Evolutionary conservation across 1,140 invertebrate species (phyloP).

Genomic region (Brachystomella parvula): DNA sequence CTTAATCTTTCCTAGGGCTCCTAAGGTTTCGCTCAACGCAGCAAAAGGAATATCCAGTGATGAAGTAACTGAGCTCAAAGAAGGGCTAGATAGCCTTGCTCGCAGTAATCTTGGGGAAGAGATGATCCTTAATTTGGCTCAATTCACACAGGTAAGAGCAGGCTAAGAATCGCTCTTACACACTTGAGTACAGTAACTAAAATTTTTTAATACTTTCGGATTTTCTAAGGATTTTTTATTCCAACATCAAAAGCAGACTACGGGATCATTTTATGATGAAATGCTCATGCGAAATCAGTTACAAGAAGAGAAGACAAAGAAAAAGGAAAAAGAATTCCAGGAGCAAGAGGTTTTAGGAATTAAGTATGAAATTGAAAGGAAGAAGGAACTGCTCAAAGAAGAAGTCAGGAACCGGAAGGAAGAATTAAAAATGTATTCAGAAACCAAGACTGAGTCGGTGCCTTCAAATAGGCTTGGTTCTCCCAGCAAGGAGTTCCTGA

Average conservation of each 20-base stretch:
- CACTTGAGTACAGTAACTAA: neutral
- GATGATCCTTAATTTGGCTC: conserved; percentile 34
- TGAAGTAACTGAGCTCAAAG: conserved; percentile 30
- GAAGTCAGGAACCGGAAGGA: conserved; percentile 48
- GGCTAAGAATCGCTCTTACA: neutral
- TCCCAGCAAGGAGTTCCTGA: neutral
- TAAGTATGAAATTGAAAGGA: conserved; percentile 59
- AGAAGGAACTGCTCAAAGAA: conserved; percentile 57
- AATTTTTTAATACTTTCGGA: neutral
- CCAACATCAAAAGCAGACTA: conserved; percentile 33
- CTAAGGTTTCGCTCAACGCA: conserved; percentile 22
- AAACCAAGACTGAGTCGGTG: neutral
- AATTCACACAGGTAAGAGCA: conserved; percentile 24
- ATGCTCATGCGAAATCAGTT: conserved; percentile 30
- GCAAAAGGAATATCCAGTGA: conserved; percentile 29
- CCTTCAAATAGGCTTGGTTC: neutral
- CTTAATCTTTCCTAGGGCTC: conserved; percentile 17
- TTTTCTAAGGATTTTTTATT: conserved; percentile 29
- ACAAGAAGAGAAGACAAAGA: conserved; percentile 25
- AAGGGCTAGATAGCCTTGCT: conserved; percentile 22
- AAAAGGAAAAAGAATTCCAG: conserved; percentile 21
- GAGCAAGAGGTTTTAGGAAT: conserved; percentile 48
- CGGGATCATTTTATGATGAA: conserved; percentile 34
- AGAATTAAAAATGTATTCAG: conserved; percentile 23
- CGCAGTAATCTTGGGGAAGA: conserved; percentile 28